Conservation (phyloP, 2,888 invertebrate species). For the Ophonus ardosiacus region DNA sequence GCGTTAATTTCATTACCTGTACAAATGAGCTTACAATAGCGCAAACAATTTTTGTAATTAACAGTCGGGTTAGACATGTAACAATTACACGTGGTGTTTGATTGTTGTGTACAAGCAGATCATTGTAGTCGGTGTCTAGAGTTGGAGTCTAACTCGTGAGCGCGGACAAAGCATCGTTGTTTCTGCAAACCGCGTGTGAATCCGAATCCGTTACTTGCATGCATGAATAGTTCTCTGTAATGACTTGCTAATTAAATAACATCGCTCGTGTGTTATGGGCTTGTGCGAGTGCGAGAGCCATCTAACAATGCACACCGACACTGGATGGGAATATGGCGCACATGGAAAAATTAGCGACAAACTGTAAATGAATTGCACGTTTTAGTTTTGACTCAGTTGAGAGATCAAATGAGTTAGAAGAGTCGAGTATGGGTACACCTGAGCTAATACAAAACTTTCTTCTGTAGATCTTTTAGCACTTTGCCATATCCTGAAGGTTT, state of each 20-base stretch:
- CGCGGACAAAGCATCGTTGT: constrained; percentile 29
- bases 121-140: constrained; percentile 34
- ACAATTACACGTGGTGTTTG: background rate
- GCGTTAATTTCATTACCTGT: background rate
- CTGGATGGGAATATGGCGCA: background rate
- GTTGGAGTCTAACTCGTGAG: constrained; percentile 26
- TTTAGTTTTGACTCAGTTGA: background rate
- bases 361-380: constrained; percentile 39
- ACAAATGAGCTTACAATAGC: background rate
- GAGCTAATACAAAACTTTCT: background rate
- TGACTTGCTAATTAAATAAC: constrained; percentile 58
- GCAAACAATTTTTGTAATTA: background rate
- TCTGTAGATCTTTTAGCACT: background rate
- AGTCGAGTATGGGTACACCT: background rate
- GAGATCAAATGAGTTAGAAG: background rate
- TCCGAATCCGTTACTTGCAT: constrained; percentile 51
- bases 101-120: constrained; percentile 44
- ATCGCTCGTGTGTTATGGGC: constrained; percentile 45
- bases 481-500: background rate
- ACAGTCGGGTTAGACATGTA: background rate
- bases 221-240: constrained; percentile 50
- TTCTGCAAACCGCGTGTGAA: constrained; percentile 42
- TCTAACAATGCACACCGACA: constrained; percentile 1
- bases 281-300: background rate
- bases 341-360: constrained; percentile 33